A percentile compares a stretch with the other conserved stretches of the same genome.
These are phyloP conservation scores for Zelleria hepariella DNA, from an alignment of 2,888 invertebrate genomes.

Conservation along the genomic window DNA sequence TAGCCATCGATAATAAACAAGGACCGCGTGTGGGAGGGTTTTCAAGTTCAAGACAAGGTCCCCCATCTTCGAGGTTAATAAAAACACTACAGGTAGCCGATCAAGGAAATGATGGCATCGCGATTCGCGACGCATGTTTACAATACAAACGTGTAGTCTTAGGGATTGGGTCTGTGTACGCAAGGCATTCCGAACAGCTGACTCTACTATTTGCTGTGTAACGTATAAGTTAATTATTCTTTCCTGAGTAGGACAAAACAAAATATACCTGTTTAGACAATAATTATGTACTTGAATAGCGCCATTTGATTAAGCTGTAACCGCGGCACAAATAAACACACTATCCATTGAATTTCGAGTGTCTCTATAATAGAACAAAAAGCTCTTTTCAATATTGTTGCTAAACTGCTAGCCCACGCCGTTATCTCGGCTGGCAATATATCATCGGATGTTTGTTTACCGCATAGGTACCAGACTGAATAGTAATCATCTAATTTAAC, in stretches of 20 bases:
- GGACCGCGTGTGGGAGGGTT: constrained; percentile 43
- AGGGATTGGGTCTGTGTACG: background rate
- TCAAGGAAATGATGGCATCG: background rate
- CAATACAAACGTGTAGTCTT: background rate
- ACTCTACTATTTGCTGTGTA: too few species aligned
- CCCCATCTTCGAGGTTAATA: constrained; percentile 3
- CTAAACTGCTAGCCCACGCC: constrained; percentile 16
- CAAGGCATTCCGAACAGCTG: background rate
- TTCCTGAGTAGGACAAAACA: background rate
- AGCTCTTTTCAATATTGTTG: background rate
- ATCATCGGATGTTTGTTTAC: constrained; percentile 17
- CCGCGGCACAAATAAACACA: background rate
- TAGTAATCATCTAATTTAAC: constrained; percentile 15
- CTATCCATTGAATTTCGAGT: background rate
- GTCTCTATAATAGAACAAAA: background rate
- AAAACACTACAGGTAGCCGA: background rate
- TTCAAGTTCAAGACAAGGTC: constrained; percentile 50
- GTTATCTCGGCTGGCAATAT: background rate
- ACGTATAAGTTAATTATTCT: background rate
- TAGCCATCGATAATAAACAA: constrained; percentile 51
- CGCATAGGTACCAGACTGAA: constrained; percentile 18
- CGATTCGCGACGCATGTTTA: background rate
- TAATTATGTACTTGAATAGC: background rate
- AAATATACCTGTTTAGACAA: background rate
- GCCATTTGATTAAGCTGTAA: background rate